Evolutionary conservation across 2,113 vertebrate genomes (phyloP).

Genomic region (Psittacula cyanocephala): DNA sequence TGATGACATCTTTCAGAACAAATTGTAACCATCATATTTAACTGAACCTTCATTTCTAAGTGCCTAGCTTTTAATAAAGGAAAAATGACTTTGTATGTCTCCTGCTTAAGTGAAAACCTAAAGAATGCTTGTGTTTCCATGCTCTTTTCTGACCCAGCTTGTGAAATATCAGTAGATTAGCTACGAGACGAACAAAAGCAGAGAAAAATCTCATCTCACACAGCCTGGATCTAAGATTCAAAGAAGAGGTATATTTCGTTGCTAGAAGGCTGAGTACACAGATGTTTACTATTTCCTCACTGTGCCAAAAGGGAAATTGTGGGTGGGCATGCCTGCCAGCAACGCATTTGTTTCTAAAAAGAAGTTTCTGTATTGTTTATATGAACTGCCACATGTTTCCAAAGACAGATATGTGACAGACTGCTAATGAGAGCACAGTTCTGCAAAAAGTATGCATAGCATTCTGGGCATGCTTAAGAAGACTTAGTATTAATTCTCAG

Average conservation of each 20-base stretch:
- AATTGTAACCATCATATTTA: neutral
- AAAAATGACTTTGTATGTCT: neutral
- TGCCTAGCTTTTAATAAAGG: neutral
- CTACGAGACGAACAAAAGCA: neutral
- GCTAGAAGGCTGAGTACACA: neutral
- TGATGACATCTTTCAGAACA: neutral
- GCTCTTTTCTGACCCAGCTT: neutral
- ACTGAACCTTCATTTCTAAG: neutral
- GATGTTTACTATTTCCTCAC: neutral
- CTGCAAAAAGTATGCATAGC: neutral
- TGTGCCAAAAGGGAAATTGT: neutral
- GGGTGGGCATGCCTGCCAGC: neutral
- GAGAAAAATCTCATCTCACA: neutral
- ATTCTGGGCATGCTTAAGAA: neutral
- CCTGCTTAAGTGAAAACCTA: neutral
- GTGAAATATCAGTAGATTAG: neutral
- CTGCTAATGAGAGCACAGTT: neutral
- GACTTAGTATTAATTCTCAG: neutral
- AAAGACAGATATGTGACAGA: neutral
- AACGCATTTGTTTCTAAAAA: neutral
- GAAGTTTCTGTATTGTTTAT: neutral
- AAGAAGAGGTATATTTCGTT: neutral
- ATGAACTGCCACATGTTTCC: fast-evolving
- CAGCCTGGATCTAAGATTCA: neutral
- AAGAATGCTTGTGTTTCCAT: neutral